Base-by-base conservation (phyloP, 2,113 vertebrate species). In the Eubucco bourcierii region DNA sequence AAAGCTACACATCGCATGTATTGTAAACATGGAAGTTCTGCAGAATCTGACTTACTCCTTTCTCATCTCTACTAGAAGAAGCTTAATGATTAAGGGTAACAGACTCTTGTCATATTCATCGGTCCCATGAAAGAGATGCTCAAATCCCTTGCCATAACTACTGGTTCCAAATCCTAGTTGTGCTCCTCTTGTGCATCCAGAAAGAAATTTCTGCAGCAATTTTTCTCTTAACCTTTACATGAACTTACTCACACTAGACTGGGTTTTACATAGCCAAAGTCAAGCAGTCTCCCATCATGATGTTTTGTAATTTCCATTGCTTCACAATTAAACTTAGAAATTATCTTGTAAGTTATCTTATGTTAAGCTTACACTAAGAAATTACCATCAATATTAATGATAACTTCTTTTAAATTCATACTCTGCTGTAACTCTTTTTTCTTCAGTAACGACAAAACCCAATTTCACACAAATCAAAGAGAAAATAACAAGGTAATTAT, bases 401-500 rank as follows among this genome's bases (percentile, higher is more conserved):
- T 7, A 10, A 61, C 75, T 64, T 87, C 55, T 59, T 92, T 70
- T 64, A 66, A 90, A 65, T 71, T 76, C 41, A 58, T 4, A 47
- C 17, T 34, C 46, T 47, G 17, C 15, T 55, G 55, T 15, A 68
- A 56, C n/a, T 47, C 31, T 21, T 63, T 92, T 84, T 66, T 66
- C 63, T 70, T 70, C 71, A 79, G 0, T 14, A 82, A 56, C 47
- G 81, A 78, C 24, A 70, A 67, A 83, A 76, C 17, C 0, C 28
- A 66, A 23, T 63, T 95, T 87, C 70, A 73, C 28, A 55, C 0
- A 0, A 90, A 81, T 25, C 50, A 70, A 56, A 74, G 78, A 59
- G 39, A 92, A 84, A 92, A 87, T 63, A 84, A 65, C 70, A 73
- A 66, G 34, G 60, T 47, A 82, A 92, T 76, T 85, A 66, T n/a